phyloP scores from a whole-genome alignment of 1,140 invertebrate genomes.

The Habropoda laboriosa region DNA sequence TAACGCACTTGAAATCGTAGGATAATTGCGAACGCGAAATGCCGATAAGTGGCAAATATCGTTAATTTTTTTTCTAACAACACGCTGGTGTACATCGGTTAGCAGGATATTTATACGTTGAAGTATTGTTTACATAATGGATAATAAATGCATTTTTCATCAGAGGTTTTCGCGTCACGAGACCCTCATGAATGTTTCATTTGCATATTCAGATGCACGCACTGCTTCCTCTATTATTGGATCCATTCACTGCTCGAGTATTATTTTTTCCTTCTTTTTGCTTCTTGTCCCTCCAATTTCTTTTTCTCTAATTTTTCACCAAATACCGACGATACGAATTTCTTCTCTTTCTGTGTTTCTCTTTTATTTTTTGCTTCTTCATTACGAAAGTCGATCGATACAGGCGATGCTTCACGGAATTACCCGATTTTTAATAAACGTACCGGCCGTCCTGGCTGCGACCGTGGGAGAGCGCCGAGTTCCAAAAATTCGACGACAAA shows the following conservation, averaged over 20 bases:
- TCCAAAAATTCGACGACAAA: background rate
- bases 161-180: background rate
- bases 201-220: slow-evolving; percentile 7
- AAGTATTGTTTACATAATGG: background rate
- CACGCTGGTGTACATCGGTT: too few relatives aligned
- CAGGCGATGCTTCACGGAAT: background rate
- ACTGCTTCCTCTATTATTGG: background rate
- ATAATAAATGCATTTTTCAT: slow-evolving; percentile 30
- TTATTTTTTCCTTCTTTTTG: background rate
- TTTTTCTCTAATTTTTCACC: background rate
- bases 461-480: background rate
- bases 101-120: background rate
- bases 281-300: too few relatives aligned
- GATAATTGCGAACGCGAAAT: background rate
- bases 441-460: background rate
- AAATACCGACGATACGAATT: background rate
- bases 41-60: too few relatives aligned
- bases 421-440: background rate
- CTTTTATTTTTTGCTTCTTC: too few relatives aligned
- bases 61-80: background rate
- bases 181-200: slow-evolving; percentile 20
- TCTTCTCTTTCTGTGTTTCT: background rate
- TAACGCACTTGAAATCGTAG: background rate
- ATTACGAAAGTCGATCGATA: background rate
- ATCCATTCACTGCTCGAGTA: background rate